A percentile compares a stretch with the other conserved stretches of the same genome.
Evolutionary conservation across 2,888 invertebrate species (phyloP).

Genomic region (Diplazon laetatorius): DNA sequence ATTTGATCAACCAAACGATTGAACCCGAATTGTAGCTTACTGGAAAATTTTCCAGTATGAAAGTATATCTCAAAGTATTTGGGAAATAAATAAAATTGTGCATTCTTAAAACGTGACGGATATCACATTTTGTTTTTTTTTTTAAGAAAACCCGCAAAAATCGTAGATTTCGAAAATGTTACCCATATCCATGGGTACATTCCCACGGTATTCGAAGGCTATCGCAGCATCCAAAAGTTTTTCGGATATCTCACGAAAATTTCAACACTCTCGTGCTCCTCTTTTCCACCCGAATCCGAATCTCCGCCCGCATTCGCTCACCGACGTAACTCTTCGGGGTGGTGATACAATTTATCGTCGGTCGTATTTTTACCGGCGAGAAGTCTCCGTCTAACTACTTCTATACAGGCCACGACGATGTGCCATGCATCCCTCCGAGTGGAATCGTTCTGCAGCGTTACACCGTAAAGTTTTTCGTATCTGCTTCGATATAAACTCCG

Average conservation of each 20-base stretch:
- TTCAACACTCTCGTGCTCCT: not conserved
- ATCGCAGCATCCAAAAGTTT: not conserved
- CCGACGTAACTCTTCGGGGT: conserved; percentile 48
- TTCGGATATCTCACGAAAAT: not conserved
- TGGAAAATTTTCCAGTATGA: too few relatives aligned
- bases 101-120: too few relatives aligned
- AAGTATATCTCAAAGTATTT: too few relatives aligned
- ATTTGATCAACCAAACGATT: too few relatives aligned
- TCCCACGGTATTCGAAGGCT: too few relatives aligned
- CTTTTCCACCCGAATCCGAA: not conserved
- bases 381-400: conserved; percentile 40
- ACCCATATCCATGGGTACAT: not conserved
- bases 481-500: conserved; percentile 24
- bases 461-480: conserved; percentile 50
- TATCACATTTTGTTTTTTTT: too few relatives aligned
- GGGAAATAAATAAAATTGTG: too few relatives aligned
- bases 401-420: not conserved
- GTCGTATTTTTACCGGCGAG: conserved; percentile 55
- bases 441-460: conserved; percentile 50
- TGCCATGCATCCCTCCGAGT: conserved; percentile 8
- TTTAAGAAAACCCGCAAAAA: not conserved
- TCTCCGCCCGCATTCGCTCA: not conserved
- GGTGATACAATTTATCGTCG: conserved; percentile 63
- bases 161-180: not conserved
- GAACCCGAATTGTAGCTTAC: too few relatives aligned